These are phyloP conservation scores for Seriola dumerili DNA, from an alignment of 2,113 vertebrate species.

Conservation along the genomic window DNA sequence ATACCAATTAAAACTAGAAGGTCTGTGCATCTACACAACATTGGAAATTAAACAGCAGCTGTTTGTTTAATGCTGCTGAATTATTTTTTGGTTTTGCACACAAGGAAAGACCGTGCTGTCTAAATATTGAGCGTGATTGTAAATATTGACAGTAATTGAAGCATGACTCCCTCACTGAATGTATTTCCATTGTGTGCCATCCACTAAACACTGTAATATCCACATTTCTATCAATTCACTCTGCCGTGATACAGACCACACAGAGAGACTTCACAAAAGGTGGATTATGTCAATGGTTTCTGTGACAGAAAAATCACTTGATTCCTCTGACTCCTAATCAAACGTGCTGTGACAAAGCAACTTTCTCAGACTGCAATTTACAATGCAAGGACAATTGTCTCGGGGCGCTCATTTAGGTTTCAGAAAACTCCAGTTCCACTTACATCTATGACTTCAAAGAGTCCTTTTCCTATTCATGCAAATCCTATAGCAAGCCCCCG, in stretches of 20 bases:
- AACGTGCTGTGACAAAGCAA: conserved; percentile 53
- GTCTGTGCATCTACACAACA: conserved; percentile 3
- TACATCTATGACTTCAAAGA: conserved; percentile 75
- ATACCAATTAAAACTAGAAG: conserved; percentile 5
- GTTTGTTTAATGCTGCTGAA: conserved; percentile 19
- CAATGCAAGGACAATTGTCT: conserved; percentile 52
- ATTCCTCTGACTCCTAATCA: conserved; percentile 45
- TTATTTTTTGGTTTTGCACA: conserved; percentile 3
- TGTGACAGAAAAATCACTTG: conserved; percentile 42
- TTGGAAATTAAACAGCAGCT: conserved; percentile 28
- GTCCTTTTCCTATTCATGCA: conserved; percentile 69
- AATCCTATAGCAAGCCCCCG: conserved; percentile 59
- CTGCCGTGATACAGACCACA: conserved; percentile 27
- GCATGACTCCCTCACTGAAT: conserved; percentile 34
- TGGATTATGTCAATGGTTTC: conserved; percentile 49
- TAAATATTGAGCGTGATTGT: conserved; percentile 45
- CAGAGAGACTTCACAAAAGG: conserved; percentile 31
- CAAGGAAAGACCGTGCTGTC: not conserved
- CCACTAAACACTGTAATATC: conserved; percentile 36
- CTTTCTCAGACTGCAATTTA: conserved; percentile 30
- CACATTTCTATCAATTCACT: conserved; percentile 37
- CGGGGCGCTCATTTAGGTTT: conserved; percentile 52
- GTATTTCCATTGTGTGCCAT: conserved; percentile 1
- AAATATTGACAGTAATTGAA: conserved; percentile 42
- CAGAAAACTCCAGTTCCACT: conserved; percentile 49